Percentiles rank a stretch among this genome's conserved stretches.
Evolutionary conservation across 2,888 invertebrate genomes (phyloP).

Genomic region (Prosopocoilus inquinatus): DNA sequence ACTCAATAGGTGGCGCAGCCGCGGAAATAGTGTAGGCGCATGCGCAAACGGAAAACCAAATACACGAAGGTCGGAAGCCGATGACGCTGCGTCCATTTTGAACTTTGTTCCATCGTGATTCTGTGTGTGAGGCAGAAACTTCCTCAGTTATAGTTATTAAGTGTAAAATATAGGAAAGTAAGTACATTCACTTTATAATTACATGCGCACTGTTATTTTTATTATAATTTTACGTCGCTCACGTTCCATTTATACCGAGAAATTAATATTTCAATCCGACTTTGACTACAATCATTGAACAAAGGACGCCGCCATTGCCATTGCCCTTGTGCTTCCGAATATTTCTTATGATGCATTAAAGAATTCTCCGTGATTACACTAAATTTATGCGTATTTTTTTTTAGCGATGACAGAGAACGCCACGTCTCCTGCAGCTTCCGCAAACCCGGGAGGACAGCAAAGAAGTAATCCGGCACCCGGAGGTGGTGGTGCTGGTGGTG

Average conservation of each 20-base stretch:
- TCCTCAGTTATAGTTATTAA: constrained; percentile 9
- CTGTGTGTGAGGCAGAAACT: constrained; percentile 2
- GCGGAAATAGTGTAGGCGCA: too few species aligned
- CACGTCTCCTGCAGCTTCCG: constrained; percentile 8
- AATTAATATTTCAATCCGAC: neutral
- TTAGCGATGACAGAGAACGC: constrained; percentile 15
- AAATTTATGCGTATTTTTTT: constrained; percentile 1
- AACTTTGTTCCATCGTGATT: constrained; percentile 9
- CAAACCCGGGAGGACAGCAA: constrained; percentile 14
- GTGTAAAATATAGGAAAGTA: constrained; percentile 15
- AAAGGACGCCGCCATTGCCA: neutral
- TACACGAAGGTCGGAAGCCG: too few species aligned
- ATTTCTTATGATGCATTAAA: constrained; percentile 4
- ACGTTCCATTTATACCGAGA: neutral
- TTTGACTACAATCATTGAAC: too few species aligned
- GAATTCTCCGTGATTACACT: constrained; percentile 9
- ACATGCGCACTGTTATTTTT: neutral
- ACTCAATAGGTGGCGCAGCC: too few species aligned
- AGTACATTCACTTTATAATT: constrained; percentile 2
- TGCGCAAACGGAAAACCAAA: too few species aligned
- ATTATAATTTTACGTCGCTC: neutral
- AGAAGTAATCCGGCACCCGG: constrained; percentile 9
- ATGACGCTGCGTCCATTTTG: constrained; percentile 17
- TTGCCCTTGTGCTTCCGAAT: neutral
- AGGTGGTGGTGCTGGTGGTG: constrained; percentile 6